Base-by-base conservation (phyloP, 2,113 vertebrate genomes). In the Rhegmatorhina hoffmannsi region DNA sequence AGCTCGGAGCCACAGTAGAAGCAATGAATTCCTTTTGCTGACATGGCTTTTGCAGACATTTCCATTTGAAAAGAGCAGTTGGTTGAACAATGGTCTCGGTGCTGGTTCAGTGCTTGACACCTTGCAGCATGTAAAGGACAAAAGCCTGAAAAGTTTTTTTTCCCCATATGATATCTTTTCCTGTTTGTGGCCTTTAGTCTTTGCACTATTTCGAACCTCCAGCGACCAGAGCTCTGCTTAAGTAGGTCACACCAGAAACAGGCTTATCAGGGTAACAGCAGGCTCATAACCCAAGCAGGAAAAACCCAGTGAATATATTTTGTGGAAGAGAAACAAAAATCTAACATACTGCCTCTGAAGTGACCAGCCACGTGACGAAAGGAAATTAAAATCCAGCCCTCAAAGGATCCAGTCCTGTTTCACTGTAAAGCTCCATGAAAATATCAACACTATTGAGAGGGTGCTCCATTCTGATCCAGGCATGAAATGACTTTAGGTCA, bases 31-130 rank as follows among this genome's bases (percentile, higher is more conserved):
- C 85, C 92, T 95, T 92, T 89, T 81, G 92, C 89, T 76, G 96
- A 68, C 75, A 52, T 53, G 93, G 94, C 89, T 95, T 92, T 85
- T 69, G 87, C 73, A 85, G 81, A 8, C 49, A 96, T 97, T 96
- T 94, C 87, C 96, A 97, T 97, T 79, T 90, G 70, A 95, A 96
- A 97, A 89, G 93, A 63, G 86, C 94, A n/a, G 13, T 92, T 64
- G 82, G 76, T 38, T 44, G 94, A 94, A 95, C 95, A 96, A 96
- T 93, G 64, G 25, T 88, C 83, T 86, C 46, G 1, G 80, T n/a
- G 3, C 63, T 58, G 62, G 16, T 95, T 66, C 78, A 89, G 64
- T 38, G 56, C 84, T 93, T 86, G 89, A 92, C 94, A 94, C 83
- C 96, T 92, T 95, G 92, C 94, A 87, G 81, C 89, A 95, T 64